Percentiles rank a stretch among this genome's conserved stretches.
Evolutionary conservation across 1,140 invertebrate genomes (phyloP).

Genomic region (Streblospio benedicti): DNA sequence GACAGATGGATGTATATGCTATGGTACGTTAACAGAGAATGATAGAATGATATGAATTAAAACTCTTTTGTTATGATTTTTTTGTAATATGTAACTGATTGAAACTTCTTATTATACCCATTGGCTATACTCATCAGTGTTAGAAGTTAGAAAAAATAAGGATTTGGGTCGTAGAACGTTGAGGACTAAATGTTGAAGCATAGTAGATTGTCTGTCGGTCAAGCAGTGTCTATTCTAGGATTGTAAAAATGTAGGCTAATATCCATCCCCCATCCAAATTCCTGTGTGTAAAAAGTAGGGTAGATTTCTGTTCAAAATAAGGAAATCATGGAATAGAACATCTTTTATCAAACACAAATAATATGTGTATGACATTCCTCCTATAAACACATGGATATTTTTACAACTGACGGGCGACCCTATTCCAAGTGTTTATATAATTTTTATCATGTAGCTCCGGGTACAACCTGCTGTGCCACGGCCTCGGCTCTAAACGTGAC

Average conservation of each 20-base stretch:
- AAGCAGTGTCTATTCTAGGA: too few species aligned
- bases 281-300: too few species aligned
- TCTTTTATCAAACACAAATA: too few species aligned
- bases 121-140: slow-evolving; percentile 13
- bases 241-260: too few species aligned
- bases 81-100: neutral
- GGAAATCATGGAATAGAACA: too few species aligned
- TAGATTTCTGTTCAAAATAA: too few species aligned
- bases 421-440: slow-evolving; percentile 9
- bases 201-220: neutral
- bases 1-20: slow-evolving; percentile 46
- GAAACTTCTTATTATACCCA: slow-evolving; percentile 13
- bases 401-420: too few species aligned
- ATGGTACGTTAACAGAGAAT: slow-evolving; percentile 29
- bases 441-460: slow-evolving; percentile 65
- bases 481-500: slow-evolving; percentile 76
- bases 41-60: neutral
- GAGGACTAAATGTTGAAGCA: neutral
- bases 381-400: neutral
- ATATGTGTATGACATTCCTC: slow-evolving; percentile 5
- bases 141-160: neutral
- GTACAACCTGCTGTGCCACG: slow-evolving; percentile 77
- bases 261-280: too few species aligned
- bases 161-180: neutral
- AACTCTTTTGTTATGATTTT: neutral